Percentiles rank a stretch among this genome's conserved stretches.
phyloP scores from a whole-genome alignment of 2,888 invertebrate genomes.

The Adineta ricciae region DNA sequence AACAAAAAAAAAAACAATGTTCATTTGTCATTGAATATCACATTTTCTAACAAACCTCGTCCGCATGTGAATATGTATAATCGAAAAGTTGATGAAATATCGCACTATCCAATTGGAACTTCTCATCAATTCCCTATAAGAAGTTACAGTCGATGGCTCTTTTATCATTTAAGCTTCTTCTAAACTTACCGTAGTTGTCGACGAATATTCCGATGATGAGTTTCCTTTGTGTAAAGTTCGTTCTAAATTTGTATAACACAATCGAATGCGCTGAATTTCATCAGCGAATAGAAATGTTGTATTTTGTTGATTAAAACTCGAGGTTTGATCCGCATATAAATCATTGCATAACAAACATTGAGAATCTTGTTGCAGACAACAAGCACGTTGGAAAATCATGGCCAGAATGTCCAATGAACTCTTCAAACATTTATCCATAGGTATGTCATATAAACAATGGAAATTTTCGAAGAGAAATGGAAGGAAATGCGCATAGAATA shows the following conservation, averaged over 20 bases:
- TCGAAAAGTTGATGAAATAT: neutral
- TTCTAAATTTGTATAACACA: neutral
- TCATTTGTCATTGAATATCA: too few species aligned
- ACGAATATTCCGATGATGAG: neutral
- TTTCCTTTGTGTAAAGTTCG: neutral
- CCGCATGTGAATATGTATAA: neutral
- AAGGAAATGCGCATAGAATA: conserved; percentile 13
- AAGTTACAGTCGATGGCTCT: neutral
- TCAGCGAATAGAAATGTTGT: conserved; percentile 3
- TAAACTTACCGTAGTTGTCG: neutral
- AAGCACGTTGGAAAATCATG: neutral
- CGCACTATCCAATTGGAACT: neutral
- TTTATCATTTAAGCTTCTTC: neutral
- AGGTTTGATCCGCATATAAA: neutral
- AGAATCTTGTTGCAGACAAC: neutral
- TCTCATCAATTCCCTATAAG: neutral
- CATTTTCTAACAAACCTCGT: neutral
- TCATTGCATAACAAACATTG: neutral
- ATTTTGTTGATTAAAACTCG: neutral
- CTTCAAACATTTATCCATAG: neutral
- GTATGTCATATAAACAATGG: neutral
- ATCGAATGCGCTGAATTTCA: conserved; percentile 13
- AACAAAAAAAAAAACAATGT: too few species aligned
- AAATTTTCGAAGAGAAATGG: neutral
- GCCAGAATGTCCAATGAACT: neutral